phyloP scores from a whole-genome alignment of 2,888 invertebrate genomes.

The Biston stratarius region DNA sequence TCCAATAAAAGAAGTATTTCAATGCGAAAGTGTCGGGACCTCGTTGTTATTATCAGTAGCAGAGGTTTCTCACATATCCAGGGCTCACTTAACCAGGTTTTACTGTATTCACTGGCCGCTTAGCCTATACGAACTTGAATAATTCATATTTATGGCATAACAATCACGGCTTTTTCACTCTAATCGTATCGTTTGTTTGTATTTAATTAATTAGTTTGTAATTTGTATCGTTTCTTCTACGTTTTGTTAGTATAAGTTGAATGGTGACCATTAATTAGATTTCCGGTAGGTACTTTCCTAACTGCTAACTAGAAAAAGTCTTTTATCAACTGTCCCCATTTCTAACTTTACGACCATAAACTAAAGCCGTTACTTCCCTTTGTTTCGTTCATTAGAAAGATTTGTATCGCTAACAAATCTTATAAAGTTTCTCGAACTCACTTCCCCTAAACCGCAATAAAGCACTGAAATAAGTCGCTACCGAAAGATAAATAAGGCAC shows the following conservation, averaged over 20 bases:
- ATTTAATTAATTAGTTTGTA: too few relatives aligned
- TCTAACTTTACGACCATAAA: constrained; percentile 34
- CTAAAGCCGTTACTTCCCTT: constrained; percentile 33
- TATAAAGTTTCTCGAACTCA: constrained; percentile 35
- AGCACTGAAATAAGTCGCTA: constrained; percentile 30
- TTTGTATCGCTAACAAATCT: constrained; percentile 43
- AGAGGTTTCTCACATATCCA: too few relatives aligned
- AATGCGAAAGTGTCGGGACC: too few relatives aligned
- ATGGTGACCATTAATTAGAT: constrained; percentile 10
- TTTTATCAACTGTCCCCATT: constrained; percentile 30
- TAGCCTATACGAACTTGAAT: too few relatives aligned
- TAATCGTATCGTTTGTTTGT: too few relatives aligned
- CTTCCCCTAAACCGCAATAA: constrained; percentile 31
- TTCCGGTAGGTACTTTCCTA: constrained; percentile 12
- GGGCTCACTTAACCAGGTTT: too few relatives aligned
- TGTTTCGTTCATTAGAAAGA: constrained; percentile 38
- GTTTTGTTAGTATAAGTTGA: background rate
- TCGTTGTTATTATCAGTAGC: too few relatives aligned
- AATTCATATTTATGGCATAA: too few relatives aligned
- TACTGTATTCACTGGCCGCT: too few relatives aligned
- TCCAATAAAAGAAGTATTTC: too few relatives aligned
- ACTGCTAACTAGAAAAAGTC: constrained; percentile 20
- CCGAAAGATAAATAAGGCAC: constrained; percentile 25
- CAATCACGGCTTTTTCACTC: too few relatives aligned
- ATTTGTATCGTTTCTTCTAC: too few relatives aligned